Evolutionary conservation across 2,797 vertebrate species (phyloP), one percentile per base, ranked within the genome.

Genomic region (Eulemur mongoz): DNA sequence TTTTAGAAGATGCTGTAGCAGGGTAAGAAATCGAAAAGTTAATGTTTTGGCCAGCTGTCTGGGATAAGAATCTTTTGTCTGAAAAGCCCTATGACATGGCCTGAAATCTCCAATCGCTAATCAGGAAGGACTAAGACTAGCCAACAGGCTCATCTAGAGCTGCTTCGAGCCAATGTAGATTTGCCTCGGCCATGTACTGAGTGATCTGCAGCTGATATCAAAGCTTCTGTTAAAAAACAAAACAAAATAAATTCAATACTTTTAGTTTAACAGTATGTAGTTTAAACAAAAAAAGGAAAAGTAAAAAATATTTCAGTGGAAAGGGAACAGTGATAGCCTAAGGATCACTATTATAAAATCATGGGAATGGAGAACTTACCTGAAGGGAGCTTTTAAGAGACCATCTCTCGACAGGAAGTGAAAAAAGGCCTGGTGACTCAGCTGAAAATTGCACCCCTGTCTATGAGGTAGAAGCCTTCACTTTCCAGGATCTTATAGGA

Each of bases 221-320:
- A 98, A 99, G 98, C 97, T 98, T 99, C 98, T 99, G 98, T 98
- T 98, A 99, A 98, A 99, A 98, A 99, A 99, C 98, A 98, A 99
- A 98, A 98, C 98, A 98, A 99, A 99, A 98, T 98, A 98, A 98
- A 98, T 98, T 98, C 98, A 98, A 95, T 98, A 98, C 75, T 98
- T 98, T 98, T 98, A 98, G 97, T 98, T 99, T 98, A 98, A 98
- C 97, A 98, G 96, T 98, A 96, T 98, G 95, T 98, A 98, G 91
- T 91, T 97, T 98, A 97, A 98, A 97, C 92, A 82, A 97, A 93
- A 96, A 96, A 94, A 87, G 76, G 87, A 82, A 76, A 96, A 97
- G 95, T 96, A 88, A 92, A 97, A 96, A 97, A 97, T 97, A 96
- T 91, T 97, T 94, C 98, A 98, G 91, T 98, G 98, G 98, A 98